Evolutionary conservation across 2,888 invertebrate species (phyloP).

Genomic region (Epistrophella euchroma): DNA sequence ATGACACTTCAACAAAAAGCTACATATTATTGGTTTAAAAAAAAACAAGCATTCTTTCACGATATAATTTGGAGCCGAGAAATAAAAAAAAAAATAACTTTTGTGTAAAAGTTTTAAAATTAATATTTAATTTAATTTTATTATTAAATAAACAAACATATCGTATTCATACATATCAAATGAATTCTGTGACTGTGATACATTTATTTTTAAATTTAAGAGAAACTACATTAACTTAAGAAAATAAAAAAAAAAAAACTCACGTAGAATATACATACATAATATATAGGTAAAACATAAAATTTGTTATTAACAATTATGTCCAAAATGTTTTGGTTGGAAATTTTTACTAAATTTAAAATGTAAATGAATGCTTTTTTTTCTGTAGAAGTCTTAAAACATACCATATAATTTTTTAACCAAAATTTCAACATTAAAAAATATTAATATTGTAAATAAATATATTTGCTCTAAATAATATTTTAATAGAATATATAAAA

Average conservation of each 20-base stretch:
- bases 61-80: too few relatives aligned
- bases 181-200: constrained; percentile 77
- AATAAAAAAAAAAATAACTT: background rate
- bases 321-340: background rate
- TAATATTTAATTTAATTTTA: background rate
- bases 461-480: background rate
- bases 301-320: background rate
- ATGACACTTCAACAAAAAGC: background rate
- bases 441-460: constrained; percentile 6
- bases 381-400: background rate
- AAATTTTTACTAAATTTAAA: background rate
- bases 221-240: constrained; percentile 10
- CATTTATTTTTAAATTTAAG: constrained; percentile 41
- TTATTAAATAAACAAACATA: constrained; percentile 70
- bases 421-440: background rate
- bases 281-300: background rate
- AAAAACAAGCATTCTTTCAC: background rate
- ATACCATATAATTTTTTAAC: background rate
- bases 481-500: background rate
- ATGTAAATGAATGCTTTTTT: background rate
- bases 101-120: background rate
- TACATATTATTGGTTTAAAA: background rate
- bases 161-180: constrained; percentile 73
- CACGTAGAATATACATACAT: background rate
- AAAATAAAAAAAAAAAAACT: background rate